A percentile compares a stretch with the other conserved stretches of the same genome.
Evolutionary conservation across 2,888 invertebrate genomes (phyloP).

Genomic region (Andricus curvator): DNA sequence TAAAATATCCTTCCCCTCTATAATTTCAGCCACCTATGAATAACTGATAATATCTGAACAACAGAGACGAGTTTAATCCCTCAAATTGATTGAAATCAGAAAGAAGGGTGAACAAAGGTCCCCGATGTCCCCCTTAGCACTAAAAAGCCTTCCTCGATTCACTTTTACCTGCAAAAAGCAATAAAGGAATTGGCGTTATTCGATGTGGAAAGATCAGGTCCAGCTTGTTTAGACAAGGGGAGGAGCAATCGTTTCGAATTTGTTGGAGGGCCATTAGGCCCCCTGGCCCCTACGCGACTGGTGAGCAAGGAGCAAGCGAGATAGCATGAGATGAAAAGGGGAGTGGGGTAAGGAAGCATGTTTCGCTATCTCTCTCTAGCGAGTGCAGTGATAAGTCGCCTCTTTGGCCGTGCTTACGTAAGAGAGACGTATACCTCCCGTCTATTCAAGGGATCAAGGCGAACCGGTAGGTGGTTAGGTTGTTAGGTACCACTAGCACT

Average conservation of each 20-base stretch:
- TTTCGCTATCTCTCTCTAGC: constrained; percentile 10
- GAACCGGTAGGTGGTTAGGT: constrained; percentile 68
- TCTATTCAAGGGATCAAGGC: constrained; percentile 75
- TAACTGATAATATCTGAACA: neutral
- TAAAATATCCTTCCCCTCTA: neutral
- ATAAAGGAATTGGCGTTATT: constrained; percentile 33
- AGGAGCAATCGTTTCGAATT: constrained; percentile 36
- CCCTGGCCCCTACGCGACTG: constrained; percentile 5
- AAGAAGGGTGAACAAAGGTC: neutral
- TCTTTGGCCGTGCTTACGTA: constrained; percentile 59
- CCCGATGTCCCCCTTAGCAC: neutral
- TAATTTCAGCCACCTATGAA: neutral
- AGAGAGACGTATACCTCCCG: constrained; percentile 66
- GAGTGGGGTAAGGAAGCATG: neutral
- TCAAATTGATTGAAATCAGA: neutral
- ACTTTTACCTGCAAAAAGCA: constrained; percentile 31
- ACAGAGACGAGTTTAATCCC: neutral
- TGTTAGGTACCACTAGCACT: constrained; percentile 54
- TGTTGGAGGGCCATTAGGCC: constrained; percentile 42
- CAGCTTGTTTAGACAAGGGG: constrained; percentile 20
- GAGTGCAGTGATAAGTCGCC: constrained; percentile 29
- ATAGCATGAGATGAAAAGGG: constrained; percentile 37
- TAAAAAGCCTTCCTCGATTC: neutral
- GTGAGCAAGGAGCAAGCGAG: constrained; percentile 18
- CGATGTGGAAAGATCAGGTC: constrained; percentile 37